These are phyloP conservation scores for Artibeus jamaicensis DNA, from an alignment of 2,797 vertebrate genomes.

Conservation along the genomic window DNA sequence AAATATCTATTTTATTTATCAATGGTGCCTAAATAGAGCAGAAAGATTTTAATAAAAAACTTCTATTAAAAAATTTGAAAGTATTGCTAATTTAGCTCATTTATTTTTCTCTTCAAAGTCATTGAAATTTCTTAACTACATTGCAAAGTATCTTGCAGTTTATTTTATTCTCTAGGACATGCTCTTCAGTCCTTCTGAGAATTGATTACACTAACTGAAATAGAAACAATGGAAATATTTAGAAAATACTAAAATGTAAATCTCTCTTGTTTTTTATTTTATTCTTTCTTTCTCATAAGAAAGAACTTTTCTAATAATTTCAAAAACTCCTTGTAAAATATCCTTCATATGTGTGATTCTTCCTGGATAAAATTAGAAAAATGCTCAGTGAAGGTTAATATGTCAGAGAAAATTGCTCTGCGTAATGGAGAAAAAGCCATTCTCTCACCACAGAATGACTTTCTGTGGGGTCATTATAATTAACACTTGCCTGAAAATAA, in stretches of 20 bases:
- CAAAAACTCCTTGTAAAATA: neutral
- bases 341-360: neutral
- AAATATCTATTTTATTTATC: neutral
- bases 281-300: neutral
- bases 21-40: neutral
- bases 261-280: neutral
- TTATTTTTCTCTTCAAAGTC: neutral
- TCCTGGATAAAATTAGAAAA: slow-evolving; percentile 21
- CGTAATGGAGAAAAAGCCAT: neutral
- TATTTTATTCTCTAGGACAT: neutral
- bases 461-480: neutral
- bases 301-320: neutral
- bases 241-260: neutral
- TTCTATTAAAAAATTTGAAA: neutral
- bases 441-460: neutral
- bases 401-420: slow-evolving; percentile 36
- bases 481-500: slow-evolving; percentile 24
- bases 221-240: neutral
- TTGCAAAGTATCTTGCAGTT: neutral
- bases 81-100: neutral
- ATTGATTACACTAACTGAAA: neutral
- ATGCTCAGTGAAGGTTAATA: neutral
- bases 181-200: neutral
- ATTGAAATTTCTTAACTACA: slow-evolving; percentile 1
- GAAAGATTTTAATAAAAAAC: neutral